Percentiles rank a stretch among this genome's conserved stretches.
Conservation (phyloP, 2,797 vertebrate genomes). For the Diglossa cyanea region DNA sequence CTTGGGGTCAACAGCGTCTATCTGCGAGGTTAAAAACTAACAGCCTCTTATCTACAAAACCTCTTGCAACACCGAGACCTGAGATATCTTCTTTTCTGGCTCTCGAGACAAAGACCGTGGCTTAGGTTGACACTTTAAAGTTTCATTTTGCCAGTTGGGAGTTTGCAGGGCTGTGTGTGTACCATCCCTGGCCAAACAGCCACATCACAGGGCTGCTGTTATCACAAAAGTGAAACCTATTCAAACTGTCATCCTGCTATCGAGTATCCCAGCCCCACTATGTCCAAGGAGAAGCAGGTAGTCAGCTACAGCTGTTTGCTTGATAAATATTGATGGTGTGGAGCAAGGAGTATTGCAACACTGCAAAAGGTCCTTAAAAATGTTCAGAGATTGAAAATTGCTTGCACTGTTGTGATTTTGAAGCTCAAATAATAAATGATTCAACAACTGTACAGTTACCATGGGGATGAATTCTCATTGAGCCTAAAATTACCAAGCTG, state of each 20-base stretch:
- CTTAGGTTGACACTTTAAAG: neutral
- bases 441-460: slow-evolving; percentile 74
- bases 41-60: slow-evolving; percentile 16
- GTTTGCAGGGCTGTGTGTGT: neutral
- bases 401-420: slow-evolving; percentile 43
- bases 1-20: neutral
- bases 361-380: slow-evolving; percentile 36
- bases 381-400: slow-evolving; percentile 41
- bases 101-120: neutral
- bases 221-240: neutral
- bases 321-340: slow-evolving; percentile 14
- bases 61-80: neutral
- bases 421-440: slow-evolving; percentile 72
- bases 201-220: neutral
- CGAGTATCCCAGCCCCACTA: neutral
- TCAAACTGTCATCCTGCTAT: slow-evolving; percentile 8
- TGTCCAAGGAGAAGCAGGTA: neutral
- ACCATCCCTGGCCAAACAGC: neutral
- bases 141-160: neutral
- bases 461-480: slow-evolving; percentile 72
- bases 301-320: neutral
- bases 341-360: neutral
- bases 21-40: neutral
- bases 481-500: slow-evolving; percentile 72
- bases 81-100: neutral